phyloP scores from a whole-genome alignment of 2,113 vertebrate species.

The Callorhinus ursinus region DNA sequence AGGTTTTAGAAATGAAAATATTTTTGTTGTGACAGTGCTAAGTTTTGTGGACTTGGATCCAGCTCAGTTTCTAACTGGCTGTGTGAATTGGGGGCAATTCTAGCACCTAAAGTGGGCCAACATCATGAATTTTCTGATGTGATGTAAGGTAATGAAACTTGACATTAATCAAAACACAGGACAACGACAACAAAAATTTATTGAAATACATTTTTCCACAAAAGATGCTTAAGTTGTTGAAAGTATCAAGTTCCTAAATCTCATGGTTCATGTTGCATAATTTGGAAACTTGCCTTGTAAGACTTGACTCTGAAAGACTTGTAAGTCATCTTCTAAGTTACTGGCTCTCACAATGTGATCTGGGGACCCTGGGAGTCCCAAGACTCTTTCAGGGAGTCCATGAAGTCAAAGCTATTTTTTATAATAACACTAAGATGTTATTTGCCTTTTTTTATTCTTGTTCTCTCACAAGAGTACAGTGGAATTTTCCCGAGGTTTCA shows the following conservation, averaged over 20 bases:
- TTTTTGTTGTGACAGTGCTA: background rate
- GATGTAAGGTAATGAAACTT: background rate
- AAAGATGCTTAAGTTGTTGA: background rate
- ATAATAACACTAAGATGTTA: background rate
- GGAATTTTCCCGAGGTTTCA: background rate
- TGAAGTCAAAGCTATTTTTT: background rate
- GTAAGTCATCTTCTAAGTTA: background rate
- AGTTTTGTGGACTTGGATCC: background rate
- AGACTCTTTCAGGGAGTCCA: background rate
- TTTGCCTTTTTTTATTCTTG: background rate
- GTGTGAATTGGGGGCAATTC: background rate
- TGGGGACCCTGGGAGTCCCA: background rate
- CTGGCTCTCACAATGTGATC: background rate
- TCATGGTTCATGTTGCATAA: background rate
- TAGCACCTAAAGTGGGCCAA: background rate
- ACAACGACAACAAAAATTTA: background rate
- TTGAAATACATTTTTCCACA: background rate
- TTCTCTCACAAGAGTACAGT: background rate
- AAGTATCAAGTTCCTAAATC: background rate
- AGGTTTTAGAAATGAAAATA: conserved; percentile 6
- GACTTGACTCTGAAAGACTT: background rate
- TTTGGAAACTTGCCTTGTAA: background rate
- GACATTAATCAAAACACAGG: background rate
- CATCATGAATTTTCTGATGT: background rate
- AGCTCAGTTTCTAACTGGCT: background rate